A percentile compares a stretch with the other conserved stretches of the same genome.
These are phyloP conservation scores for Megaustenia siamemsis DNA, from an alignment of 2,888 invertebrate genomes.

Conservation along the genomic window DNA sequence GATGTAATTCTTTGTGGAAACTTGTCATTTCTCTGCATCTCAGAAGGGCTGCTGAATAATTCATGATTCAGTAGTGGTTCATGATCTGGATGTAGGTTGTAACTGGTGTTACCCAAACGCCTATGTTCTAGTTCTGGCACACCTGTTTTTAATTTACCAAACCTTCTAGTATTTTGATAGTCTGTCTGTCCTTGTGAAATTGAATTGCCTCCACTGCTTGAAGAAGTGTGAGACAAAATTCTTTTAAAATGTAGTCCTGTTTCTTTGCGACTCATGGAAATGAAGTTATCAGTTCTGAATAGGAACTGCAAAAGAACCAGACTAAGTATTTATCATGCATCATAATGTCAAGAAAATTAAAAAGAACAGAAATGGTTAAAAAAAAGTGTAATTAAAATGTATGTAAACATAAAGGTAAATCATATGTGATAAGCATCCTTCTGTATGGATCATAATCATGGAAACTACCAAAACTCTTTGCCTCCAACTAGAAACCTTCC, in stretches of 20 bases:
- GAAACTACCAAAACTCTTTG: too few species aligned
- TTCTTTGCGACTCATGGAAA: conserved; percentile 40
- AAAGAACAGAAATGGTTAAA: too few species aligned
- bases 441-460: too few species aligned
- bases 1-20: background rate
- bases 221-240: conserved; percentile 18
- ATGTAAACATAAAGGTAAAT: too few species aligned
- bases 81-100: conserved; percentile 13
- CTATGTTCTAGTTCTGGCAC: background rate
- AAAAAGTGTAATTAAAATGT: too few species aligned
- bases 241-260: conserved; percentile 30
- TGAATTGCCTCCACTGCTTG: conserved; percentile 17
- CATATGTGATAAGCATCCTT: too few species aligned
- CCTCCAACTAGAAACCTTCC: too few species aligned
- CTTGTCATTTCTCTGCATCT: background rate
- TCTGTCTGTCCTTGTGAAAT: background rate
- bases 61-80: conserved; percentile 22
- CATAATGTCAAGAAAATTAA: too few species aligned
- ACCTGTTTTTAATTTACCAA: background rate
- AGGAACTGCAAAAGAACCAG: background rate
- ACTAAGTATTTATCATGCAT: background rate
- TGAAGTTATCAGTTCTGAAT: background rate
- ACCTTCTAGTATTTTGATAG: conserved; percentile 3
- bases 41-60: conserved; percentile 1
- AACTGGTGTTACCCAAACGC: background rate